Evolutionary conservation across 2,113 vertebrate genomes (phyloP).

Genomic region (Psammodynastes pulverulentus): DNA sequence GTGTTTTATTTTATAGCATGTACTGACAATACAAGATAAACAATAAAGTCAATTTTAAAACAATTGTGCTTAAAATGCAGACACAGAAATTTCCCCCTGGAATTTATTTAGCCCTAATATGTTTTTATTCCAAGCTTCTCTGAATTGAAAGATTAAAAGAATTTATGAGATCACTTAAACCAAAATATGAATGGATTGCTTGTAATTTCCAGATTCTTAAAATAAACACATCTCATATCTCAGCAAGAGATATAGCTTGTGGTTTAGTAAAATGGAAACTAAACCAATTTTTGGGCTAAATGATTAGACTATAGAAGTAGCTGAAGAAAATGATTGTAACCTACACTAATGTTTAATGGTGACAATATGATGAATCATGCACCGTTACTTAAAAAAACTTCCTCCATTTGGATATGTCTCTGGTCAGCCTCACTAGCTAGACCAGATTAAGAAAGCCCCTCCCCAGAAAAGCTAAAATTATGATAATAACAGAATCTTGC

Average conservation of each 20-base stretch:
- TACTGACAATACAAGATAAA: not conserved
- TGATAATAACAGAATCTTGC: not conserved
- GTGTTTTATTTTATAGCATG: conserved; percentile 4
- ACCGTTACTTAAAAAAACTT: not conserved
- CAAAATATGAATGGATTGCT: not conserved
- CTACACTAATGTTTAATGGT: not conserved
- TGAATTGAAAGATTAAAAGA: not conserved
- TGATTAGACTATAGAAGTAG: not conserved
- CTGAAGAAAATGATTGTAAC: not conserved
- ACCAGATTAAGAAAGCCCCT: not conserved
- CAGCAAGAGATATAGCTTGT: not conserved
- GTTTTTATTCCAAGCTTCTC: not conserved
- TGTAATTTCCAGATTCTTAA: conserved; percentile 1
- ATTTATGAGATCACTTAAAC: conserved; percentile 15
- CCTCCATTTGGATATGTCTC: not conserved
- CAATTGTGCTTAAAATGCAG: not conserved
- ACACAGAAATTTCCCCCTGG: not conserved
- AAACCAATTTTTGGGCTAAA: not conserved
- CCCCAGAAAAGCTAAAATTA: not conserved
- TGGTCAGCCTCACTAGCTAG: not conserved
- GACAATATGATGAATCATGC: not conserved
- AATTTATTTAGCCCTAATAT: not conserved
- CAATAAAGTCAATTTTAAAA: conserved; percentile 4
- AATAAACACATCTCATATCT: conserved; percentile 5
- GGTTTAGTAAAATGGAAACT: conserved; percentile 7